Evolutionary conservation across 2,888 invertebrate species (phyloP).

Genomic region (Laspeyria flexula): DNA sequence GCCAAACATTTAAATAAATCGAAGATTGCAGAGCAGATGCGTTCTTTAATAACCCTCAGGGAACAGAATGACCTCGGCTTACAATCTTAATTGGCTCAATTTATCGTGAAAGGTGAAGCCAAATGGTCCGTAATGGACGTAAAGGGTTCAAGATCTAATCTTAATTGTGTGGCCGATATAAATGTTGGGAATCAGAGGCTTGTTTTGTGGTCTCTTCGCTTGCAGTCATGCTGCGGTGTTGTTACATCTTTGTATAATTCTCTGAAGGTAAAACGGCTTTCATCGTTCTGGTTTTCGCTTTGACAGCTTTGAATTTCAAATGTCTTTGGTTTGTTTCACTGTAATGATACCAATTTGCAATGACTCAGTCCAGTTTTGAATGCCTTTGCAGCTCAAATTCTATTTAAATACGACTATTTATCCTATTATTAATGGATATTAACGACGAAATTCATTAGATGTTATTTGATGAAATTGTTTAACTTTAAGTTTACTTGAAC

Average conservation of each 20-base stretch:
- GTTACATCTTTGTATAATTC: constrained; percentile 10
- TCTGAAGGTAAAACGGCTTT: neutral
- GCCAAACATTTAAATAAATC: constrained; percentile 14
- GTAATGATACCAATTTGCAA: neutral
- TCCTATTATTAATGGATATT: too few species aligned
- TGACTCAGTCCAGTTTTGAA: neutral
- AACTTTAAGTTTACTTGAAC: too few species aligned
- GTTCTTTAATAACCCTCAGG: constrained; percentile 26
- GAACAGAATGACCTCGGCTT: constrained; percentile 31
- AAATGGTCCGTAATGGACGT: constrained; percentile 52
- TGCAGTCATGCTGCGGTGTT: constrained; percentile 7
- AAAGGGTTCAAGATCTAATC: constrained; percentile 55
- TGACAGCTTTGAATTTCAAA: neutral
- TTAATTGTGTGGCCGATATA: constrained; percentile 54
- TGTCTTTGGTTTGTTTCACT: neutral
- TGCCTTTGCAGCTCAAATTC: neutral
- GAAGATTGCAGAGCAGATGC: constrained; percentile 21
- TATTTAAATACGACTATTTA: too few species aligned
- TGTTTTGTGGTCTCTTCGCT: constrained; percentile 29
- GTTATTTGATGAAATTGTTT: too few species aligned
- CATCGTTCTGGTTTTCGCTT: neutral
- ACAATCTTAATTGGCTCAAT: constrained; percentile 59
- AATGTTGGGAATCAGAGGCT: constrained; percentile 37
- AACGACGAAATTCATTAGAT: too few species aligned
- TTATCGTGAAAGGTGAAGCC: constrained; percentile 54